Conservation (phyloP, 2,888 invertebrate genomes). For the Ligdia adustata region DNA sequence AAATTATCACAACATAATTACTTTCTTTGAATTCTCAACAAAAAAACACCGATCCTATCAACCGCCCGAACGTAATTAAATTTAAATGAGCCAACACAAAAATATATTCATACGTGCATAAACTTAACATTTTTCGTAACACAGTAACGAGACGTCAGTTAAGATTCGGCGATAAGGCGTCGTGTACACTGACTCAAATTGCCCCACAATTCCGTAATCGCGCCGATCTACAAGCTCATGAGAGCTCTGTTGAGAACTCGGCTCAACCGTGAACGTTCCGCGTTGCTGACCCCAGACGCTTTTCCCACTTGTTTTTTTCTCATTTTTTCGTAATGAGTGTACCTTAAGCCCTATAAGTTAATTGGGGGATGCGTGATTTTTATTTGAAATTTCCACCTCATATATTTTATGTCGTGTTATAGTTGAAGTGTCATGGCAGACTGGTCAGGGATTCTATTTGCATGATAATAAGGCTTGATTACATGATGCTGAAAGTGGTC, state of each 20-base stretch:
- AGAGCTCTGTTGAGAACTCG: constrained; percentile 56
- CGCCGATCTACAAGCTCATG: constrained; percentile 60
- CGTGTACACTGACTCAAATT: constrained; percentile 60
- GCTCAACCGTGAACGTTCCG: constrained; percentile 76
- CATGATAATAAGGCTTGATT: constrained; percentile 21
- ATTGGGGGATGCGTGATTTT: constrained; percentile 51
- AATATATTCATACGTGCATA: constrained; percentile 43
- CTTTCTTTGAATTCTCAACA: constrained; percentile 17
- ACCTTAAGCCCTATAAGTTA: constrained; percentile 44
- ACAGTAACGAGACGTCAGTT: constrained; percentile 44
- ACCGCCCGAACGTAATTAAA: constrained; percentile 42
- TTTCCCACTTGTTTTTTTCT: constrained; percentile 67
- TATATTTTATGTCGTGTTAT: constrained; percentile 24
- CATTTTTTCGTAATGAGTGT: constrained; percentile 59
- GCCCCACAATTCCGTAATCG: constrained; percentile 68
- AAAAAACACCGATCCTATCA: constrained; percentile 21
- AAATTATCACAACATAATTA: too few relatives aligned
- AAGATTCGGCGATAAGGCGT: constrained; percentile 50
- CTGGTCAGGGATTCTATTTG: constrained; percentile 29
- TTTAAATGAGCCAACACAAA: constrained; percentile 44
- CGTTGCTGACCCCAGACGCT: constrained; percentile 64
- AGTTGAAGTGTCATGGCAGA: constrained; percentile 26
- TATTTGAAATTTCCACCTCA: constrained; percentile 22
- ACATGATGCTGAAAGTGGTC: constrained; percentile 5
- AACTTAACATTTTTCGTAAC: constrained; percentile 46